Percentiles rank a stretch among this genome's conserved stretches.
These are phyloP conservation scores for Philaenus spumarius DNA, from an alignment of 1,140 invertebrate species.

Conservation along the genomic window DNA sequence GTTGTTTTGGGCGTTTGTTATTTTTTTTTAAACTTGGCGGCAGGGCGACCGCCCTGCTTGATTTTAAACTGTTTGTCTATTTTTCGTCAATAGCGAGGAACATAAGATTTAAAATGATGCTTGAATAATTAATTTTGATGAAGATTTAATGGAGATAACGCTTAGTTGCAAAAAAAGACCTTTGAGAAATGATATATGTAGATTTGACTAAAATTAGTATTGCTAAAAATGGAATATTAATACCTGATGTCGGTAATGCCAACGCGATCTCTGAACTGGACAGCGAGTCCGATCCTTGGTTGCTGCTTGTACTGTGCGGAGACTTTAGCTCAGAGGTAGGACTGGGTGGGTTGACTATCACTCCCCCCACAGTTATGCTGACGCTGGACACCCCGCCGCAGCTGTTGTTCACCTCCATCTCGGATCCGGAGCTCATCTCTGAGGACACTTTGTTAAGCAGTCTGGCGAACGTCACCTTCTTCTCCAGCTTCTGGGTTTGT, in stretches of 20 bases:
- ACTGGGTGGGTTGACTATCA: conserved; percentile 4
- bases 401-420: conserved; percentile 41
- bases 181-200: no score
- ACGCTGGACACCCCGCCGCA: neutral
- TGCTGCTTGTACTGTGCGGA: conserved; percentile 33
- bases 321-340: conserved; percentile 12
- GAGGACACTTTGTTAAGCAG: conserved; percentile 62
- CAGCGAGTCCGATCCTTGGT: conserved; percentile 62
- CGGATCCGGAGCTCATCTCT: conserved; percentile 62
- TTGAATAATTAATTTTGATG: no score
- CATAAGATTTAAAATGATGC: no score
- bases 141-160: no score
- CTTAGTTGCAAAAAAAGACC: no score
- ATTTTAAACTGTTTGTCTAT: no score
- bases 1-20: no score
- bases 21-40: no score
- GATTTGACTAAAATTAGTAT: no score
- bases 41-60: no score
- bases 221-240: neutral
- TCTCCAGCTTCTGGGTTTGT: conserved; percentile 51
- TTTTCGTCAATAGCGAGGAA: no score
- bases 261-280: conserved; percentile 53
- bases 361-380: neutral
- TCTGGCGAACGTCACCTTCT: conserved; percentile 68
- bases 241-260: conserved; percentile 1